A percentile compares a stretch with the other conserved stretches of the same genome.
phyloP scores from a whole-genome alignment of 2,797 vertebrate species.

The Carapus acus region DNA sequence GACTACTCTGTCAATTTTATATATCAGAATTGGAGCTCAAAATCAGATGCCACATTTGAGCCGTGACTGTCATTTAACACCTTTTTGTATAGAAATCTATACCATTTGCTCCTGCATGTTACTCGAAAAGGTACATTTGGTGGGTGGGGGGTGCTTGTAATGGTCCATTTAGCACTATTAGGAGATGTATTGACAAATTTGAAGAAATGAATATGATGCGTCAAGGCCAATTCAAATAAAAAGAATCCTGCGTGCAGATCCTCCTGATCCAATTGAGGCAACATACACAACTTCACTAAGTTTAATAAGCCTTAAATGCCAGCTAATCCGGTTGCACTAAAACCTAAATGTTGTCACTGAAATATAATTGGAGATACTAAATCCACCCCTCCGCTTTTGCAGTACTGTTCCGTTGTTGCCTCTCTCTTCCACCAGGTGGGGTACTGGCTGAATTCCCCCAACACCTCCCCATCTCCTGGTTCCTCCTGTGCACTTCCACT shows the following conservation, averaged over 20 bases:
- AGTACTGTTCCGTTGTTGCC: conserved; percentile 33
- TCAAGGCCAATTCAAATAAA: too few relatives aligned
- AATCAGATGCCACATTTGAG: too few relatives aligned
- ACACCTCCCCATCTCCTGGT: conserved; percentile 19
- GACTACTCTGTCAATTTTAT: too few relatives aligned
- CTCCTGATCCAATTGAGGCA: too few relatives aligned
- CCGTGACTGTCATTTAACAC: too few relatives aligned
- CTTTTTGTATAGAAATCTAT: too few relatives aligned
- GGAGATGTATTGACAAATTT: neutral
- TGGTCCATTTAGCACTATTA: neutral
- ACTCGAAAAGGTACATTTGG: neutral
- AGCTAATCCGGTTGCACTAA: neutral
- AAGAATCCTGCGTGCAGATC: conserved; percentile 8
- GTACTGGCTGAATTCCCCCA: conserved; percentile 38
- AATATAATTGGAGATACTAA: conserved; percentile 3
- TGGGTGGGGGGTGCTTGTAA: neutral
- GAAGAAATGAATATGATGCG: too few relatives aligned
- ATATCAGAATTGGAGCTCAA: too few relatives aligned
- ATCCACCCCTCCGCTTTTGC: neutral
- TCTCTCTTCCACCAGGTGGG: conserved; percentile 58
- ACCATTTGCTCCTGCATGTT: too few relatives aligned
- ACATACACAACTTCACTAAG: neutral
- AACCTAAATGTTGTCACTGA: neutral
- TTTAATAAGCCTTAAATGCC: neutral
- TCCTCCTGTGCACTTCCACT: conserved; percentile 23